Evolutionary conservation across 1,140 invertebrate genomes (phyloP).

Genomic region (Lucilia sericata): DNA sequence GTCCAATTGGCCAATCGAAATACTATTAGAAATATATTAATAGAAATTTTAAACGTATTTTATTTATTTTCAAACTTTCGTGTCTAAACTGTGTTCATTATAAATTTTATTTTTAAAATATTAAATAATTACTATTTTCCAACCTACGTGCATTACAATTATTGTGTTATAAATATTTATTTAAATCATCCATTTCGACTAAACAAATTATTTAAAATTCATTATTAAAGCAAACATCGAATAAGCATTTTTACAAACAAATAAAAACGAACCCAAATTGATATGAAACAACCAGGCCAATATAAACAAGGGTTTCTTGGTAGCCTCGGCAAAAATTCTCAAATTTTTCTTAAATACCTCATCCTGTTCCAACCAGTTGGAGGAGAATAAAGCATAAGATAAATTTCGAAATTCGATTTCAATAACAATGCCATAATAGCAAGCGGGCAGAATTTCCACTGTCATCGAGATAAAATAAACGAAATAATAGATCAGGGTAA

Average conservation of each 20-base stretch:
- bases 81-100: too few species aligned
- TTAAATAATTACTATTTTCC: too few species aligned
- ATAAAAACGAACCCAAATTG: conserved; percentile 32
- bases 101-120: too few species aligned
- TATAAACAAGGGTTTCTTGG: neutral
- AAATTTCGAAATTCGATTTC: conserved; percentile 41
- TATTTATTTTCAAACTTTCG: too few species aligned
- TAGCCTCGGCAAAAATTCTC: conserved; percentile 26
- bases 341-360: conserved; percentile 35
- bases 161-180: too few species aligned
- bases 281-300: conserved; percentile 44
- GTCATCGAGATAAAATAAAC: conserved; percentile 23
- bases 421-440: conserved; percentile 42
- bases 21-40: too few species aligned
- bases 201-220: neutral
- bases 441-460: conserved; percentile 42
- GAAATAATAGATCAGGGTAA: conserved; percentile 30
- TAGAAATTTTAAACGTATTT: too few species aligned
- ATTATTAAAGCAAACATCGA: conserved; percentile 33
- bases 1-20: too few species aligned
- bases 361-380: conserved; percentile 45
- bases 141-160: too few species aligned
- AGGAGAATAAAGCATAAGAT: conserved; percentile 33
- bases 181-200: too few species aligned
- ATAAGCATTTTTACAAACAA: conserved; percentile 38